Percentiles rank a stretch among this genome's conserved stretches.
Evolutionary conservation across 2,888 invertebrate species (phyloP).

Genomic region (Slavum lentiscoides): DNA sequence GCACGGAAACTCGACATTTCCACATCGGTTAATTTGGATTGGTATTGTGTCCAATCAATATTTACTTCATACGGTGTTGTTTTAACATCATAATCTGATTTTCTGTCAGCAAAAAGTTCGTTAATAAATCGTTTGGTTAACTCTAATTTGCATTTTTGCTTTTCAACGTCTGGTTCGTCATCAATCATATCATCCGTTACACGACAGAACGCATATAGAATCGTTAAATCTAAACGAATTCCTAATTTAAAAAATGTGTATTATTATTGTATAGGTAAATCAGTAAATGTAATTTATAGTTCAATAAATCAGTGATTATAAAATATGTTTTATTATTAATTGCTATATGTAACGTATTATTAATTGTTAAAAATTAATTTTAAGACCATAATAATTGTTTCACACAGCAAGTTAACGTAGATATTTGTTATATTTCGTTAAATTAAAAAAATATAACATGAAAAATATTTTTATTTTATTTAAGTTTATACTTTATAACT

Average conservation of each 20-base stretch:
- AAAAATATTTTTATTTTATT: no score
- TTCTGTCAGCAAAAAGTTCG: constrained; percentile 32
- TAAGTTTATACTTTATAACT: no score
- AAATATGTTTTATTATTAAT: no score
- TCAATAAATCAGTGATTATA: no score
- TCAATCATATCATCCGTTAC: constrained; percentile 44
- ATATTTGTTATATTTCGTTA: no score
- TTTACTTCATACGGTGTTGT: background rate
- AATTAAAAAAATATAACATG: no score
- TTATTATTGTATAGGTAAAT: background rate
- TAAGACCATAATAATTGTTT: no score
- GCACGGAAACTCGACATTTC: constrained; percentile 30
- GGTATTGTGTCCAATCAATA: constrained; percentile 13
- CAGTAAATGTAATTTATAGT: background rate
- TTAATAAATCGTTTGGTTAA: constrained; percentile 4
- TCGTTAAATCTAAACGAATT: constrained; percentile 30
- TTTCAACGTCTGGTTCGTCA: background rate
- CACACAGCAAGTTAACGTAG: no score
- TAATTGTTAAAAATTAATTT: no score
- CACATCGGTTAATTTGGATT: background rate
- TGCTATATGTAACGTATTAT: no score
- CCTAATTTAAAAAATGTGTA: constrained; percentile 10
- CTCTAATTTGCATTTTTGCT: constrained; percentile 4
- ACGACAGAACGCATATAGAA: constrained; percentile 23
- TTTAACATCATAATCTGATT: constrained; percentile 32